Percentiles rank a stretch among this genome's conserved stretches.
These are phyloP conservation scores for Spodoptera frugiperda DNA, from an alignment of 1,140 invertebrate species.

Conservation along the genomic window DNA sequence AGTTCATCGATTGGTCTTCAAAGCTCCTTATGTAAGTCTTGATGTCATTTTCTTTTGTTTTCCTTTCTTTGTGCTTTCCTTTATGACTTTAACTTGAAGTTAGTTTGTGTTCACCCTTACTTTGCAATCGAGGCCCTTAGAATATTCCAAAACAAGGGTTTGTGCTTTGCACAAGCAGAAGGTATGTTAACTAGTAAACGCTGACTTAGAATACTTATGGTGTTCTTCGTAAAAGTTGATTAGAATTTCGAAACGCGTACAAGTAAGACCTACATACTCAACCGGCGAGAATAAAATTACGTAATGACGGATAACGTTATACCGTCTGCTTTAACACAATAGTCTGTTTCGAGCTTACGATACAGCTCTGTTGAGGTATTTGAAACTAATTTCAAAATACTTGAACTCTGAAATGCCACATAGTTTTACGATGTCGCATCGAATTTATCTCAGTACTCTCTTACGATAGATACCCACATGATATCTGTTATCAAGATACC, in stretches of 20 bases:
- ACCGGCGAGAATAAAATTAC: conserved; percentile 48
- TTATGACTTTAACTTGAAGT: not conserved
- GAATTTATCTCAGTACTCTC: conserved; percentile 45
- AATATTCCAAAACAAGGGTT: too few relatives aligned
- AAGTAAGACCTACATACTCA: conserved; percentile 68
- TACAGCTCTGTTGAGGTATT: not conserved
- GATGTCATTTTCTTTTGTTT: conserved; percentile 22
- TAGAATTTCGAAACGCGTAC: conserved; percentile 65
- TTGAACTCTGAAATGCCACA: not conserved
- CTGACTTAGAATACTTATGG: conserved; percentile 8
- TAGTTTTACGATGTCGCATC: not conserved
- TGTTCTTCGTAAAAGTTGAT: conserved; percentile 16
- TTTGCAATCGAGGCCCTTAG: too few relatives aligned
- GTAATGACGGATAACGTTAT: conserved; percentile 41
- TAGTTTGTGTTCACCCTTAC: too few relatives aligned
- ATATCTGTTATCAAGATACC: conserved; percentile 48
- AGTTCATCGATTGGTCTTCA: not conserved
- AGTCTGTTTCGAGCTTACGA: conserved; percentile 27
- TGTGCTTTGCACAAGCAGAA: too few relatives aligned
- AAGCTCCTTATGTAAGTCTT: conserved; percentile 11
- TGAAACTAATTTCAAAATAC: conserved; percentile 21
- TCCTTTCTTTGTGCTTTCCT: not conserved
- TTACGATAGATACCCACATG: conserved; percentile 17
- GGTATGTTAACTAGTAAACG: too few relatives aligned
- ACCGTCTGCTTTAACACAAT: conserved; percentile 37